Percentiles rank a stretch among this genome's conserved stretches.
These are phyloP conservation scores for Drosophila atroscutellata DNA, from an alignment of 2,888 invertebrate species.

Conservation along the genomic window DNA sequence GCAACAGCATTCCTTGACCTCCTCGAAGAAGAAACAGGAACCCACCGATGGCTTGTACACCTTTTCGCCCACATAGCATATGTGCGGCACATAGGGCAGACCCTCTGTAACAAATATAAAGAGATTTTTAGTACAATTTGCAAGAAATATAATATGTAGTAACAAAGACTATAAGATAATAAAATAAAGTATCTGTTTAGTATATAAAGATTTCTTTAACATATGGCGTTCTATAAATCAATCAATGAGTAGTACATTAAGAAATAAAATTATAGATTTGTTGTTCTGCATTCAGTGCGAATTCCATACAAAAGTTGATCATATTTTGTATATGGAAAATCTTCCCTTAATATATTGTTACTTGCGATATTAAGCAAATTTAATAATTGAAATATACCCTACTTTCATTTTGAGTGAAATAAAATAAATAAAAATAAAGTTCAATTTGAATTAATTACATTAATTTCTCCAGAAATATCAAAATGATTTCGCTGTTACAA, in stretches of 20 bases:
- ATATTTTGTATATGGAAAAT: background rate
- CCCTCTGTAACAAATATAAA: slow-evolving; percentile 78
- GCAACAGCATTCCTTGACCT: slow-evolving; percentile 84
- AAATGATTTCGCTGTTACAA: background rate
- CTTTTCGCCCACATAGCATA: slow-evolving; percentile 84
- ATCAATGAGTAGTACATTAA: slow-evolving; percentile 10
- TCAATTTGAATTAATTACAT: background rate
- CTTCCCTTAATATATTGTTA: background rate
- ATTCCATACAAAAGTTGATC: slow-evolving; percentile 3
- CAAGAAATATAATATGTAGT: background rate
- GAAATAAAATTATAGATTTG: slow-evolving; percentile 4
- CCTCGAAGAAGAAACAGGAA: slow-evolving; percentile 83
- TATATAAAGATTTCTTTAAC: slow-evolving; percentile 6
- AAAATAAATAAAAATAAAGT: background rate
- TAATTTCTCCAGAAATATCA: background rate
- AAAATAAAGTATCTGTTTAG: background rate
- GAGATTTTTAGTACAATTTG: background rate
- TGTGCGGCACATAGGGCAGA: slow-evolving; percentile 84
- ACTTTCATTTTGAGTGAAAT: background rate
- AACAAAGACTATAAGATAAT: background rate
- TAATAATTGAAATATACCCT: background rate
- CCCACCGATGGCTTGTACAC: slow-evolving; percentile 80
- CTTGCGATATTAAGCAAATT: background rate
- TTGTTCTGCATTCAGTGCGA: slow-evolving; percentile 10
- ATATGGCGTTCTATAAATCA: slow-evolving; percentile 26